Percentiles rank a stretch among this genome's conserved stretches.
Evolutionary conservation across 64 coral and sea anemone genomes (phyloP).

Genomic region (Montipora capricornis): DNA sequence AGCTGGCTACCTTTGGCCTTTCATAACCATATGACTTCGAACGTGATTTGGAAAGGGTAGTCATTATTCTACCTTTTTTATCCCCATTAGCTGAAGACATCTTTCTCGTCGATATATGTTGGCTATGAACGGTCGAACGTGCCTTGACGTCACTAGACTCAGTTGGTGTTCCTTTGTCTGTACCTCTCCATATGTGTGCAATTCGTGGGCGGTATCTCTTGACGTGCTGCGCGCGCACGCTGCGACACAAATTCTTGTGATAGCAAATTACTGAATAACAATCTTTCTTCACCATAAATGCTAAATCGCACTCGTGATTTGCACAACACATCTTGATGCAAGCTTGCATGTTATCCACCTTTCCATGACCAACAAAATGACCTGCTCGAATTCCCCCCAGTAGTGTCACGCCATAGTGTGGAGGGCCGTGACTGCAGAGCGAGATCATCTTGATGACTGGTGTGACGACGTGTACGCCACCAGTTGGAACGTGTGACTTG

Average conservation of each 20-base stretch:
- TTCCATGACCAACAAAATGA: conserved; percentile 80
- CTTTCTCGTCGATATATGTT: neutral
- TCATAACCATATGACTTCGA: neutral
- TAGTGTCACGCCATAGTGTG: conserved; percentile 79
- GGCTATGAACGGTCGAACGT: neutral
- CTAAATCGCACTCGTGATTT: conserved; percentile 77
- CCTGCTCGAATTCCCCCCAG: conserved; percentile 80
- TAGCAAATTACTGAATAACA: conserved; percentile 88
- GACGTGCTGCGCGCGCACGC: conserved; percentile 53
- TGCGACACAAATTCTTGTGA: conserved; percentile 57
- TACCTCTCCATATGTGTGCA: conserved; percentile 60
- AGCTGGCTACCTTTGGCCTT: neutral
- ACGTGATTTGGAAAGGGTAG: neutral
- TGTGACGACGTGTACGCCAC: conserved; percentile 5
- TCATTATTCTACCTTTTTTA: neutral
- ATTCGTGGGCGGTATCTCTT: conserved; percentile 53
- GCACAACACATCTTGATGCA: conserved; percentile 89
- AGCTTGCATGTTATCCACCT: conserved; percentile 75
- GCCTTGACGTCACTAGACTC: neutral
- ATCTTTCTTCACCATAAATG: conserved; percentile 76
- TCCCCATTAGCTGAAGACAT: neutral
- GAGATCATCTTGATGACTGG: conserved; percentile 89
- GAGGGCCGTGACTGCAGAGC: conserved; percentile 83
- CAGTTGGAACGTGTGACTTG: neutral
- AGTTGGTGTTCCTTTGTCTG: neutral